These are phyloP conservation scores for Naja naja DNA, from an alignment of 2,113 vertebrate genomes.

Conservation along the genomic window DNA sequence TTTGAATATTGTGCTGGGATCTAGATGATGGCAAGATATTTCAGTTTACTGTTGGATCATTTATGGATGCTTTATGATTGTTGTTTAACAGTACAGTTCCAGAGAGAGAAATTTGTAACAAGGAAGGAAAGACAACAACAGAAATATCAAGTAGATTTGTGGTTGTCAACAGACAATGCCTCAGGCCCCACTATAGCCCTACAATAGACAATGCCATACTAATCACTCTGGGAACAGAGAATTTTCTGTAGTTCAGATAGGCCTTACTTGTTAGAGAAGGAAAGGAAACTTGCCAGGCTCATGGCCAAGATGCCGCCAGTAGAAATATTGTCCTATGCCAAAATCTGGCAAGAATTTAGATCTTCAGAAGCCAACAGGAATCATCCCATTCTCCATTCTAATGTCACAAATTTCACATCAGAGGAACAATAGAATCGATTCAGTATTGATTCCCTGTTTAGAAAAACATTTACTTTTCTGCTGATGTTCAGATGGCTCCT, in stretches of 20 bases:
- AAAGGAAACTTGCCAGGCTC: not conserved
- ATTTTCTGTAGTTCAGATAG: fast-evolving
- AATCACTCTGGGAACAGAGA: not conserved
- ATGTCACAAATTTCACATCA: constrained; percentile 4
- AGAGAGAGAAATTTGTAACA: not conserved
- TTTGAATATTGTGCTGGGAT: not conserved
- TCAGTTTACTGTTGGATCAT: not conserved
- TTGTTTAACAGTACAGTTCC: not conserved
- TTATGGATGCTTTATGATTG: not conserved
- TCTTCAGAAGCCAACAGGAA: not conserved
- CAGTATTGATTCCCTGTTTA: not conserved
- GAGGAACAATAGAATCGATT: not conserved
- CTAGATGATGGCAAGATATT: not conserved
- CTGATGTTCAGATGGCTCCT: not conserved
- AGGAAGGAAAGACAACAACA: not conserved
- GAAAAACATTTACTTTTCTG: not conserved
- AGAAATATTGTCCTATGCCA: not conserved
- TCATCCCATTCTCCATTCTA: not conserved
- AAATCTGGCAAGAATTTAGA: not conserved
- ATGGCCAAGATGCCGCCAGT: not conserved
- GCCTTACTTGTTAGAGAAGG: not conserved
- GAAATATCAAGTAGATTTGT: not conserved
- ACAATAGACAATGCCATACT: not conserved
- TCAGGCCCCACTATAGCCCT: not conserved
- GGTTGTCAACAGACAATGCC: not conserved